Evolutionary conservation across 2,797 vertebrate genomes (phyloP).

Genomic region (Stomatorhinus walkeri): DNA sequence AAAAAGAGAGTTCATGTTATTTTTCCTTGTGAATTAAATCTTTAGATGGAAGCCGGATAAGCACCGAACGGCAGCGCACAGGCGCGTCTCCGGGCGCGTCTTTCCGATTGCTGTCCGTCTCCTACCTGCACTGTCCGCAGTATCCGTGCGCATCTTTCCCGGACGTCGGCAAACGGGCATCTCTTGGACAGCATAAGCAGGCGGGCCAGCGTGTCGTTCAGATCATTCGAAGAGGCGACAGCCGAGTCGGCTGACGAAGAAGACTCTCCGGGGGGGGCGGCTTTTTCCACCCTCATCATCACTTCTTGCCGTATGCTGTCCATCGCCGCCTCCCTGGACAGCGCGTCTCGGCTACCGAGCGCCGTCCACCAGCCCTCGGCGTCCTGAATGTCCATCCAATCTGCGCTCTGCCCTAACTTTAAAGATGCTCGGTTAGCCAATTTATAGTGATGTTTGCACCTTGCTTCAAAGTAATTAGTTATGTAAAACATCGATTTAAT

Average conservation of each 20-base stretch:
- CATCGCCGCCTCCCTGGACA: slow-evolving; percentile 67
- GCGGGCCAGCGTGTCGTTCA: slow-evolving; percentile 73
- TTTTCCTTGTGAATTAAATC: neutral
- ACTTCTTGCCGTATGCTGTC: slow-evolving; percentile 72
- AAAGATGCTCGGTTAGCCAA: neutral
- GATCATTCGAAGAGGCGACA: slow-evolving; percentile 47
- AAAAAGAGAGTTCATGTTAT: neutral
- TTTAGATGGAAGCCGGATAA: neutral
- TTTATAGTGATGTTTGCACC: neutral
- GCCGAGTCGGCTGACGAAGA: slow-evolving; percentile 31
- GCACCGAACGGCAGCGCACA: neutral
- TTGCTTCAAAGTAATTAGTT: neutral
- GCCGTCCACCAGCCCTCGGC: slow-evolving; percentile 75
- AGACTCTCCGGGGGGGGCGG: slow-evolving; percentile 44
- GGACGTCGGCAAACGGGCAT: slow-evolving; percentile 81
- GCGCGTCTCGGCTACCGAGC: slow-evolving; percentile 70
- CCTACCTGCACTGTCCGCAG: slow-evolving; percentile 78
- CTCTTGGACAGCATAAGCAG: slow-evolving; percentile 85
- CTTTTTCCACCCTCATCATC: slow-evolving; percentile 63
- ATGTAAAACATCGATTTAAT: neutral
- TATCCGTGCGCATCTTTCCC: slow-evolving; percentile 65
- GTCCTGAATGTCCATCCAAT: slow-evolving; percentile 70
- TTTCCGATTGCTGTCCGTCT: neutral
- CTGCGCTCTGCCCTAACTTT: slow-evolving; percentile 7
- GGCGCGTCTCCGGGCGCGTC: neutral